phyloP scores from a whole-genome alignment of 2,888 invertebrate genomes.

The Drosophila buzzatii region DNA sequence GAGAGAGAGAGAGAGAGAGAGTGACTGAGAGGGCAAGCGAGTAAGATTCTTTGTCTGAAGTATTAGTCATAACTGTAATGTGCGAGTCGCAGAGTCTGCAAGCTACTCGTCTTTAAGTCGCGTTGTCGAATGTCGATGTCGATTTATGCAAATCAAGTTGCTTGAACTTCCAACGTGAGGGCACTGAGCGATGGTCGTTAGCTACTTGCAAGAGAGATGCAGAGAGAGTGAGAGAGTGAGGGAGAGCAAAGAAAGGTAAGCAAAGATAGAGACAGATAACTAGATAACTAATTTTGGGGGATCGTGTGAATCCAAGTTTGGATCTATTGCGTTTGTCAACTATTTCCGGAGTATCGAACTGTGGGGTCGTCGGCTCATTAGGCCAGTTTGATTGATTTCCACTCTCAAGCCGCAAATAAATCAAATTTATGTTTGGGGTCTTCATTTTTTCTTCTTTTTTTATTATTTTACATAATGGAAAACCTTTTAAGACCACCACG shows the following conservation, averaged over 20 bases:
- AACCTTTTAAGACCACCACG: slow-evolving; percentile 33
- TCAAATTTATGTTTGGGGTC: slow-evolving; percentile 67
- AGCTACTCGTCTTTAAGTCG: slow-evolving; percentile 26
- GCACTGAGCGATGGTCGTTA: slow-evolving; percentile 31
- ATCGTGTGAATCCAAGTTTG: slow-evolving; percentile 62
- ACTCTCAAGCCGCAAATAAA: slow-evolving; percentile 56
- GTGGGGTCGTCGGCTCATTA: slow-evolving; percentile 63
- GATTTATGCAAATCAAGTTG: slow-evolving; percentile 74
- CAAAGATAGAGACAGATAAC: too few relatives aligned
- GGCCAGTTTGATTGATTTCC: slow-evolving; percentile 70
- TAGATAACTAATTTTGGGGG: slow-evolving; percentile 15
- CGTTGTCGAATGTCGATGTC: slow-evolving; percentile 27
- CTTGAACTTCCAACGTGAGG: slow-evolving; percentile 55
- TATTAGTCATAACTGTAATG: slow-evolving; percentile 72
- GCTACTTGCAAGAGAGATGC: slow-evolving; percentile 3
- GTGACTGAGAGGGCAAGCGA: neutral
- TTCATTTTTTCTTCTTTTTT: neutral
- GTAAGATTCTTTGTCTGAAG: slow-evolving; percentile 54
- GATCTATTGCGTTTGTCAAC: slow-evolving; percentile 52
- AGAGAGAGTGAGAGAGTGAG: neutral
- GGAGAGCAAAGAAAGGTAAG: too few relatives aligned
- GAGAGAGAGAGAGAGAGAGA: neutral
- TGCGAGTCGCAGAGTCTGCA: slow-evolving; percentile 31
- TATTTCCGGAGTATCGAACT: slow-evolving; percentile 52
- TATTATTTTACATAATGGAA: slow-evolving; percentile 24